Base-by-base conservation (phyloP, 2,888 invertebrate genomes). In the Dynastes tityus region DNA sequence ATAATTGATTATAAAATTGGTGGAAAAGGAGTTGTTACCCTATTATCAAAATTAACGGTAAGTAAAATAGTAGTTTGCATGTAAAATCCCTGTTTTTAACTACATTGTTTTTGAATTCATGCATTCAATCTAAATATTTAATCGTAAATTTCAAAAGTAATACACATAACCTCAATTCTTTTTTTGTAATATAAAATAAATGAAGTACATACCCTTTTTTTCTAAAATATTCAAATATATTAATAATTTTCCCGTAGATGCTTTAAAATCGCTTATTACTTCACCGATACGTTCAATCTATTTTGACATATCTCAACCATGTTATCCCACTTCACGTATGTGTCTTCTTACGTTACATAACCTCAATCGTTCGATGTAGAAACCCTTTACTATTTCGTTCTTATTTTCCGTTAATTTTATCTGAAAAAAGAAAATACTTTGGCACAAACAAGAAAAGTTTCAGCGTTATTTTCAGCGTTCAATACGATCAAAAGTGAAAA, bases 401-500 rank as follows among this genome's bases (percentile, higher is more conserved):
- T 32, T 29, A 63, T 32, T 32, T 63, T n/a, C 13, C 3, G 8
- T 29, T 13, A 63, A 63, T 29, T 27, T 58, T 58, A 32, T n/a
- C 55, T 32, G 13, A 9, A 27, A 29, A 63, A 13, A 22, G n/a
- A 58, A 6, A 58, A 22, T 32, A 63, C 2, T 29, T 68, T 53
- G 49, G n/a, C 51, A 51, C 27, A 45, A 45, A 8, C 45, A 51
- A 16, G 61, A 74, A 63, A 61, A 61, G 40, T 74, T 49, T 55
- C 45, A 37, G 32, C 0, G 61, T 74, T 74, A 74, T 74, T 74
- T 63, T 79, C 78, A 80, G 79, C 84, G 87, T 84, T 87, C 87
- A 86, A 87, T 87, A 87, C 84, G 82, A 87, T 88, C 88, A 88
- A 89, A 89, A 89, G 89, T 89, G 89, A 89, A 88, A 89, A 88